Conservation (phyloP, 2,888 invertebrate species). For the Tethea ocularis region DNA sequence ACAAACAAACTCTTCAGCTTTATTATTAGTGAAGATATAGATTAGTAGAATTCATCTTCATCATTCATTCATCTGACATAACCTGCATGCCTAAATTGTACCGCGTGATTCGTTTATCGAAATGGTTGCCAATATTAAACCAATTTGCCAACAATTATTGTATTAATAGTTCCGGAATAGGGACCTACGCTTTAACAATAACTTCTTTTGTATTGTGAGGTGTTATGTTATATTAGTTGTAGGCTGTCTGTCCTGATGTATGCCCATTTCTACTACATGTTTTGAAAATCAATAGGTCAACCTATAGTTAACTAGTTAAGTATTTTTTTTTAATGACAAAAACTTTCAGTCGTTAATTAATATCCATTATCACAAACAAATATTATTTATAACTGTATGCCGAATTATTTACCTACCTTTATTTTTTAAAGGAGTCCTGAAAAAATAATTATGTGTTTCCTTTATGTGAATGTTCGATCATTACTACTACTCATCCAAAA, state of each 20-base stretch:
- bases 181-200: not conserved
- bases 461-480: not conserved
- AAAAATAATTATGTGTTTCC: not conserved
- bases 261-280: not conserved
- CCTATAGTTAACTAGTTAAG: not conserved
- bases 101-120: constrained; percentile 50
- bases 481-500: not conserved
- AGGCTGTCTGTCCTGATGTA: not conserved
- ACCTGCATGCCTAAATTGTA: constrained; percentile 42
- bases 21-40: no score
- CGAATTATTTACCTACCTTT: no score
- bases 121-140: constrained; percentile 57
- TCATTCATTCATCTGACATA: constrained; percentile 17
- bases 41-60: no score
- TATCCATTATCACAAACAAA: not conserved
- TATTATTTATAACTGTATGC: not conserved
- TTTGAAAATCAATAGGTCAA: not conserved
- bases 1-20: no score
- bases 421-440: not conserved
- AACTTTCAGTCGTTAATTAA: no score
- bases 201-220: not conserved
- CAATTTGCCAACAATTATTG: constrained; percentile 54
- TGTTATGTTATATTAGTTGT: not conserved
- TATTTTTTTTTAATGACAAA: no score
- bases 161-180: constrained; percentile 35